phyloP scores from a whole-genome alignment of 2,888 invertebrate species.

The Nemotelus pantherinus region DNA sequence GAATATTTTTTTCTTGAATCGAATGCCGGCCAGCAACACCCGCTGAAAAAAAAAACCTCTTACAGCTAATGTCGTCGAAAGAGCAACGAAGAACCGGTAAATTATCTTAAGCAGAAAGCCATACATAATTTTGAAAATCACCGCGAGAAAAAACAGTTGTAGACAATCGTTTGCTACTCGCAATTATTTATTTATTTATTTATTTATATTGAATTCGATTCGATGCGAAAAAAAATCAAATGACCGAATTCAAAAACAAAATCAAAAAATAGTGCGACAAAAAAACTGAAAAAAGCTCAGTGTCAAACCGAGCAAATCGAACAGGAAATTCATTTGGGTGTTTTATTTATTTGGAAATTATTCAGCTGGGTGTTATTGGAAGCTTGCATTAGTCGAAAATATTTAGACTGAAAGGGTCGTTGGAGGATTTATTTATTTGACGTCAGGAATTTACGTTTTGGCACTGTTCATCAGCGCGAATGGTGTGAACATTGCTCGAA shows the following conservation, averaged over 20 bases:
- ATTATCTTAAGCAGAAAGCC: slow-evolving; percentile 14
- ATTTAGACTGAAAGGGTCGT: slow-evolving; percentile 34
- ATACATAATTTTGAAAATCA: slow-evolving; percentile 32
- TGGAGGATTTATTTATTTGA: slow-evolving; percentile 21
- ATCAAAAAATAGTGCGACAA: neutral
- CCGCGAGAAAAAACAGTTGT: neutral
- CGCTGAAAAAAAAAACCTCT: neutral
- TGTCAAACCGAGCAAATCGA: neutral
- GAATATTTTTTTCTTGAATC: slow-evolving; percentile 16
- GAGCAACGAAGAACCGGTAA: slow-evolving; percentile 24
- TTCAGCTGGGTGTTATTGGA: slow-evolving; percentile 27
- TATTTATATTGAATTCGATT: neutral
- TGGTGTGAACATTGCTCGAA: slow-evolving; percentile 37
- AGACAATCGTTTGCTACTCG: slow-evolving; percentile 34
- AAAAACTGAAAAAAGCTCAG: slow-evolving; percentile 1
- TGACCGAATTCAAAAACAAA: neutral
- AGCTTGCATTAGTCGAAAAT: slow-evolving; percentile 36
- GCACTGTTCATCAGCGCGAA: slow-evolving; percentile 27
- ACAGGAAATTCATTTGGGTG: slow-evolving; percentile 10
- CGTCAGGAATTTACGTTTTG: slow-evolving; percentile 32
- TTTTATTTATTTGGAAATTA: slow-evolving; percentile 36
- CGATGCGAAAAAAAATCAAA: neutral
- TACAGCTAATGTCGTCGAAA: neutral
- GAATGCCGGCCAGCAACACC: neutral
- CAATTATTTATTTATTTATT: slow-evolving; percentile 32